Evolutionary conservation across 1,140 invertebrate species (phyloP), one percentile per base, ranked within the genome.

Genomic region (Saccostrea glomerata): DNA sequence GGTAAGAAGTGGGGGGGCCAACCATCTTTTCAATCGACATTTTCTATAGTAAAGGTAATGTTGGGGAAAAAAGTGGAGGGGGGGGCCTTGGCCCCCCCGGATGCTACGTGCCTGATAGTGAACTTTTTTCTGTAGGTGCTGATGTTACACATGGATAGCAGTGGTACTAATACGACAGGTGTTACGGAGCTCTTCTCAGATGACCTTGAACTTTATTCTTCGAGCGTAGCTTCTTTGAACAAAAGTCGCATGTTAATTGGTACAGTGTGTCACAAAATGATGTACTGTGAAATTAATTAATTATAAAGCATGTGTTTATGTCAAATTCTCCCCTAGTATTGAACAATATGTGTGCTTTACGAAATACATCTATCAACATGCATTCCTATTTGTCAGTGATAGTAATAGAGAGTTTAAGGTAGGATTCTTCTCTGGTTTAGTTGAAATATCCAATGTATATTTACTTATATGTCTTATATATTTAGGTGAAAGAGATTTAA

Each of bases 231-330:
- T 2, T 60, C 86, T 7, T 25, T 83, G 30, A 83, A 87, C n/a
- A 87, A 87, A 20, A 82, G 83, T 58, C 36, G 58, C n/a, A n/a
- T 87, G 36, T 58, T 87, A 17, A 56, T 87, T 66, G 86, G 86
- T 17, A 87, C 86, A 23, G 60, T 87, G n/a, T 11, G 13, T 40
- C 86, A 87, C n/a, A 87, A 87, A 66, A 58, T 87, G 13, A 66
- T 87, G 70, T 87, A 87, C 47, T 87, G 86, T 55, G 36, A 84
- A 84, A 82, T 87, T 2, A 25, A 56, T 55, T 47, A 0, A 11
- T 47, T 83, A 36, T 83, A 17, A 83, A 30, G 20, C 9, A 15
- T 13, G 20, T 60, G 7, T 60, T 60, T 4, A 13, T 3, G 20
- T 60, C 20, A 17, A 60, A 20, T 13, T 4, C 3, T 60, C 13